A percentile compares a stretch with the other conserved stretches of the same genome.
Evolutionary conservation across 2,888 invertebrate species (phyloP).

Genomic region (Leptogaster cylindrica): DNA sequence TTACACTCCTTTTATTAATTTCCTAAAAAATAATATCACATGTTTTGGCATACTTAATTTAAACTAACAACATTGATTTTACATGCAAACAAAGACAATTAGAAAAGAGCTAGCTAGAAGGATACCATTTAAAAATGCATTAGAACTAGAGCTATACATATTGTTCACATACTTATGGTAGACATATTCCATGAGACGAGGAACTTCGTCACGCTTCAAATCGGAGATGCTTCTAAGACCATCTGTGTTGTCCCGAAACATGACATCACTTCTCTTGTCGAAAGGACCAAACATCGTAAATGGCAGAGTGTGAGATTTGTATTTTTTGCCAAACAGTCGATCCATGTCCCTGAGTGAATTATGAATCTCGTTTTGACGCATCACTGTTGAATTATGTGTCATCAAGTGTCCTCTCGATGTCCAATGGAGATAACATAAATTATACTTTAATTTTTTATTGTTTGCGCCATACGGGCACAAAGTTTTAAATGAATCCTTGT

Average conservation of each 20-base stretch:
- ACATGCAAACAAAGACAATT: not conserved
- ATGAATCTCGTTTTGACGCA: conserved; percentile 72
- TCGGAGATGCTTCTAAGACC: conserved; percentile 54
- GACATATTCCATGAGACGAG: conserved; percentile 57
- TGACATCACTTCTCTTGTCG: conserved; percentile 68
- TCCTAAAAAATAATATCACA: conserved; percentile 31
- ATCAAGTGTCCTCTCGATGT: conserved; percentile 73
- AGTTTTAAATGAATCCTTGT: conserved; percentile 61
- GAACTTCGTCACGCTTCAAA: conserved; percentile 54
- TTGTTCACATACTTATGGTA: conserved; percentile 53
- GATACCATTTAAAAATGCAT: not conserved
- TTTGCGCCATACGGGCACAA: conserved; percentile 65
- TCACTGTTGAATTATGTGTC: conserved; percentile 64
- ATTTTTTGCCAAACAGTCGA: conserved; percentile 71
- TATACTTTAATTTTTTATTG: conserved; percentile 54
- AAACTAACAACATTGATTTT: conserved; percentile 1
- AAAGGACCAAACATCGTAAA: conserved; percentile 75
- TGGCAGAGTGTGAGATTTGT: conserved; percentile 66
- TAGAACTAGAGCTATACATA: not conserved
- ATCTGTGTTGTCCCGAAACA: conserved; percentile 65
- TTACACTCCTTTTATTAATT: conserved; percentile 8
- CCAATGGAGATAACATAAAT: conserved; percentile 71
- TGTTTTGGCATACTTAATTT: conserved; percentile 5
- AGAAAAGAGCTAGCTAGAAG: not conserved
- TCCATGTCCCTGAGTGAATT: conserved; percentile 75